Conservation (phyloP, 2,888 invertebrate species). For the Agrochola circellaris region DNA sequence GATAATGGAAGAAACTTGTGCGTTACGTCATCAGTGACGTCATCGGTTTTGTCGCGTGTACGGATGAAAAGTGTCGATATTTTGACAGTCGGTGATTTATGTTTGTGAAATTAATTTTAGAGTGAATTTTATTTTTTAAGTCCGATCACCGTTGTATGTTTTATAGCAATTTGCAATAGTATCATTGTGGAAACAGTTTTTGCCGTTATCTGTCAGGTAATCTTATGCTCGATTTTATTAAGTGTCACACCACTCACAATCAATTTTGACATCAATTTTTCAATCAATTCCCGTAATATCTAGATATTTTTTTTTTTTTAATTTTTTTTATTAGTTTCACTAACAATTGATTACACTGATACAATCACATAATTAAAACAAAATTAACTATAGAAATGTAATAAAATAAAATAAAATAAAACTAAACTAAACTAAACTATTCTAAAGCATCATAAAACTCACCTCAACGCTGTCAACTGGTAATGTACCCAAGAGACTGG, state of each 20-base stretch:
- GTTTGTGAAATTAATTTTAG: neutral
- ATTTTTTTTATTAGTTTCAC: too few relatives aligned
- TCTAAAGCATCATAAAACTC: too few relatives aligned
- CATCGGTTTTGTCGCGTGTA: constrained; percentile 43
- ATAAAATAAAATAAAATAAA: too few relatives aligned
- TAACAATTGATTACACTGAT: too few relatives aligned
- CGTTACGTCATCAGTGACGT: constrained; percentile 60
- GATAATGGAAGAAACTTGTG: constrained; percentile 62
- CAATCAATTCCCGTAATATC: neutral
- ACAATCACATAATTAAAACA: too few relatives aligned
- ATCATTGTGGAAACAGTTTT: neutral
- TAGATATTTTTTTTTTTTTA: too few relatives aligned
- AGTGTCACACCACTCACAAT: neutral
- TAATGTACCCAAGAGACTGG: too few relatives aligned
- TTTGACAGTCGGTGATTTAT: constrained; percentile 9
- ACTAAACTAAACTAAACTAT: too few relatives aligned
- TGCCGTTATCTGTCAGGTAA: neutral
- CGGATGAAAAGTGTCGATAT: constrained; percentile 27
- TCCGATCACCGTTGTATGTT: too few relatives aligned
- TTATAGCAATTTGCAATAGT: neutral
- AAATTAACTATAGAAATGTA: too few relatives aligned
- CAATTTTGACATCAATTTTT: neutral
- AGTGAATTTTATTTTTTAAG: neutral
- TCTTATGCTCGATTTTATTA: neutral
- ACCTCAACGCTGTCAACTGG: too few relatives aligned